A percentile compares a stretch with the other conserved stretches of the same genome.
Evolutionary conservation across 1,140 invertebrate genomes (phyloP).

Genomic region (Drosophila funebris): DNA sequence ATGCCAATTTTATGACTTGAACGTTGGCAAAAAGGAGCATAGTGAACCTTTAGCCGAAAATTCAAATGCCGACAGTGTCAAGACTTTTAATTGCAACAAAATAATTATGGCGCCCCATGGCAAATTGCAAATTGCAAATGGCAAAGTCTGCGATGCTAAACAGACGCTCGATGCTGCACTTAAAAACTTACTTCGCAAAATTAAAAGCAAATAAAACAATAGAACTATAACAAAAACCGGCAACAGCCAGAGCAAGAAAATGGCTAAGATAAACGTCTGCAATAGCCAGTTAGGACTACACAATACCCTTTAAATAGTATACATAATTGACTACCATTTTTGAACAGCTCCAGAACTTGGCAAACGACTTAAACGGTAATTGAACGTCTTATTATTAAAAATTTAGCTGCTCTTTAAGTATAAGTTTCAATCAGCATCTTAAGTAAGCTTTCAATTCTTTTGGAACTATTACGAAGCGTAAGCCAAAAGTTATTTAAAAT

Average conservation of each 20-base stretch:
- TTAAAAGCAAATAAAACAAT: constrained; percentile 79
- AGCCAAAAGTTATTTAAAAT: not conserved
- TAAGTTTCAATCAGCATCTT: not conserved
- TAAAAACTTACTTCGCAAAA: constrained; percentile 60
- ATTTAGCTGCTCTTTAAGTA: not conserved
- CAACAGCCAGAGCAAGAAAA: constrained; percentile 31
- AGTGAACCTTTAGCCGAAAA: constrained; percentile 13
- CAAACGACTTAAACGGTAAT: too few species aligned
- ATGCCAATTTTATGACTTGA: constrained; percentile 45
- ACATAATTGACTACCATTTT: not conserved
- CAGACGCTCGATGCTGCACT: constrained; percentile 62
- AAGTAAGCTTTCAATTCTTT: not conserved
- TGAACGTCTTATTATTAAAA: not conserved
- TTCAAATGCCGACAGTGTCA: constrained; percentile 64
- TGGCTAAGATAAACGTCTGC: constrained; percentile 9
- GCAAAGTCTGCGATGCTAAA: constrained; percentile 50
- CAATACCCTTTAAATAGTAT: constrained; percentile 7
- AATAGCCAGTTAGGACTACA: not conserved
- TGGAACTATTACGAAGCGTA: not conserved
- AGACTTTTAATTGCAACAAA: constrained; percentile 80
- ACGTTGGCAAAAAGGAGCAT: constrained; percentile 26
- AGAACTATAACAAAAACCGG: constrained; percentile 53
- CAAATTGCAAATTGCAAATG: constrained; percentile 72
- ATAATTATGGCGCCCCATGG: constrained; percentile 76
- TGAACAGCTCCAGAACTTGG: too few species aligned